Evolutionary conservation across 2,888 invertebrate genomes (phyloP), one percentile per base, ranked within the genome.

Genomic region (Anarsia innoxiella): DNA sequence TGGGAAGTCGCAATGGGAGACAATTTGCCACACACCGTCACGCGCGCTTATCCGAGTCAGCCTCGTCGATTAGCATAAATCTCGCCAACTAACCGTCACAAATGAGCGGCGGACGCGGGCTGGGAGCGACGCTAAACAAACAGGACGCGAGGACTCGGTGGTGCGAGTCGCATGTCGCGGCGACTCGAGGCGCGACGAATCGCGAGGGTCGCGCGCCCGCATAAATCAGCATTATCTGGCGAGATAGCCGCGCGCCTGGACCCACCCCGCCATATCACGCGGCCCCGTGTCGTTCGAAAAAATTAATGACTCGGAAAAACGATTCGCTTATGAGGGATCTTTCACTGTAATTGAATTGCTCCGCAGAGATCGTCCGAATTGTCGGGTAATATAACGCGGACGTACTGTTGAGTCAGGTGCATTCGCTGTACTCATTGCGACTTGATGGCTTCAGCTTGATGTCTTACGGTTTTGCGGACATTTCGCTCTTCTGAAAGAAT

Each of bases 251-350:
- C 70, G 65, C 67, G 65, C 69, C 59, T 65, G 73, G 73, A 71
- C 73, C 70, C 74, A 66, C 74, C 73, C 75, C 68, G 76, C 73
- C 76, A 66, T 82, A 83, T 80, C 83, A 70, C 73, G 73, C 73
- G 64, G 70, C 70, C 77, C 75, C 67, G 79, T 82, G 80, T 80
- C 84, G 82, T 83, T 84, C 72, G 78, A 80, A 84, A 83, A 84
- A 84, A 82, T 84, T 84, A 83, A 84, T 84, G 84, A 80, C 82
- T 70, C 79, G 84, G 84, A 84, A 84, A 84, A 84, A 83, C 83
- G 84, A 83, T 83, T 82, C 84, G 82, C 83, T 84, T 84, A 84
- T 84, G 84, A 84, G 83, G 82, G 84, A 84, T 84, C 80, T 80
- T 79, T 80, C 79, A 74, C 72, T 83, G 80, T 84, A 84, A 84